Base-by-base conservation (phyloP, 1,140 invertebrate genomes). In the Hydropsyche tenuis region DNA sequence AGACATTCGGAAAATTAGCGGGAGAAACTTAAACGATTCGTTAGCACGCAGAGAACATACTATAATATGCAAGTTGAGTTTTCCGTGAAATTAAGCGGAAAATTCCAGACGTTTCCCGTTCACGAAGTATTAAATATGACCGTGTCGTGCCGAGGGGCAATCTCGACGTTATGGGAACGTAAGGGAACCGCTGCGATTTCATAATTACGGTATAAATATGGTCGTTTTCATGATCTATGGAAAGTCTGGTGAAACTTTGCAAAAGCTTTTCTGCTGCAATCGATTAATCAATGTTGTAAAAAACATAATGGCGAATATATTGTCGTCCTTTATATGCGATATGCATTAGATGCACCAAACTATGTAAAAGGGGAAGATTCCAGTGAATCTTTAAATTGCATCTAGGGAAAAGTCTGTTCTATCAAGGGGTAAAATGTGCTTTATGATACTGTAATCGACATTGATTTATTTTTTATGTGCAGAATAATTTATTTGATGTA, bases 51-150 rank as follows among this genome's bases (percentile, higher is more conserved):
- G 48, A 16, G 20, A 53, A 20, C 16, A 16, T 37, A 37, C 3
- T 37, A 37, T 37, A 53, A 53, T 53, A 16, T 53, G 48, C 20
- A 53, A 53, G 48, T 20, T 16, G 48, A 53, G 48, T 16, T 53
- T 53, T 53, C 20, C 48, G 4, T 14, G 45, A 14, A 16, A 48
- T n/a, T n/a, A 48, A 48, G 45, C 16, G 45, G 45, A 48, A 48
- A 48, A 48, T 48, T 48, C 16, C 16, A 4, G 14, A 48, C 45
- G 45, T 48, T 48, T 48, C 56, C 56, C 23, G 20, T 23, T 22
- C 23, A 11, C 22, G n/a, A 65, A 45, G 30, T 23, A 45, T 65
- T 65, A 68, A 70, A 56, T 70, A 70, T 70, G 68, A 16, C 68
- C 48, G 43, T 70, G 27, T 20, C 68, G 68, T 70, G 68, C 18